Evolutionary conservation across 2,888 invertebrate species (phyloP).

Genomic region (Prosopocoilus inquinatus): DNA sequence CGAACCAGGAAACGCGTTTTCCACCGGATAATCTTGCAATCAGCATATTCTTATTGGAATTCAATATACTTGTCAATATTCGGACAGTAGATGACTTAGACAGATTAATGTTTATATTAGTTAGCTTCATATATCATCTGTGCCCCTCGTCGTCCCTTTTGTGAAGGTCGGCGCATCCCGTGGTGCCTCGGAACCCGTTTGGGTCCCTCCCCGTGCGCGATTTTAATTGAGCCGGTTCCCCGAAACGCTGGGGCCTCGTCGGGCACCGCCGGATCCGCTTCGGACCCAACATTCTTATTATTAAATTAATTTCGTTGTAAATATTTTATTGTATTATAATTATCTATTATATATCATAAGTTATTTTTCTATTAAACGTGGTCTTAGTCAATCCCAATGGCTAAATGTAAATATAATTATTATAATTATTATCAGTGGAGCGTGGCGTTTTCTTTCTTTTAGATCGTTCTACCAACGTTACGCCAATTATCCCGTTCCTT

Average conservation of each 20-base stretch:
- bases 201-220: neutral
- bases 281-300: slow-evolving; percentile 18
- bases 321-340: slow-evolving; percentile 52
- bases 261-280: slow-evolving; percentile 23
- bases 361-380: slow-evolving; percentile 53
- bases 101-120: slow-evolving; percentile 43
- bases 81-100: slow-evolving; percentile 38
- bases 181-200: slow-evolving; percentile 25
- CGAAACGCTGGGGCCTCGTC: slow-evolving; percentile 1
- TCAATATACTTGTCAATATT: slow-evolving; percentile 45
- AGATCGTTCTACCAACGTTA: neutral
- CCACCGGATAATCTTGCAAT: neutral
- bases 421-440: slow-evolving; percentile 48
- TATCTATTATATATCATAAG: slow-evolving; percentile 50
- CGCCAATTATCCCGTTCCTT: too few relatives aligned
- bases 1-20: too few relatives aligned
- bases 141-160: slow-evolving; percentile 35
- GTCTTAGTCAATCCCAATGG: slow-evolving; percentile 49
- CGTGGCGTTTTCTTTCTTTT: slow-evolving; percentile 14
- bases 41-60: slow-evolving; percentile 36
- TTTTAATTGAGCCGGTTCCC: neutral
- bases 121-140: slow-evolving; percentile 43
- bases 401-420: slow-evolving; percentile 52
- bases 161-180: slow-evolving; percentile 31
- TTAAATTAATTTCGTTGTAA: slow-evolving; percentile 46